Conservation (phyloP, 92 coral and sea anemone species). For the Zoanthus sansibaricus region DNA sequence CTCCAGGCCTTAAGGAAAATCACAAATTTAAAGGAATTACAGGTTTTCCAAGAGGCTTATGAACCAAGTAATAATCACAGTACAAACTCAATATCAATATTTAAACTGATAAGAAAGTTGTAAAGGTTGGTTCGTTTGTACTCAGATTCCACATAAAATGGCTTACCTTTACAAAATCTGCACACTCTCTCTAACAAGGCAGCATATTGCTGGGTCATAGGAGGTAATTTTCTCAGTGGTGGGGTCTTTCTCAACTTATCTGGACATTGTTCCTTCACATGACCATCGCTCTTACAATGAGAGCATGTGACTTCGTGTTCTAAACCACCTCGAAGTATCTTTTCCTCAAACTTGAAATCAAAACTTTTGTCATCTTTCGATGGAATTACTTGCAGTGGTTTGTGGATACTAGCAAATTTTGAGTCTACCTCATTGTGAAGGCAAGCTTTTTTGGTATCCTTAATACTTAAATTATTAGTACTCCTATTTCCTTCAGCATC, state of each 20-base stretch:
- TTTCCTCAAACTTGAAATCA: constrained; percentile 54
- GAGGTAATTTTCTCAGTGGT: constrained; percentile 58
- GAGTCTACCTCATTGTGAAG: not conserved
- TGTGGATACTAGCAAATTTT: constrained; percentile 7
- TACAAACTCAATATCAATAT: too few relatives aligned
- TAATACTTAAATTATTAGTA: not conserved
- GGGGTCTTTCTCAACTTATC: constrained; percentile 64
- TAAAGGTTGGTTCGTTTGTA: not conserved
- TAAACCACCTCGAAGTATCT: constrained; percentile 62
- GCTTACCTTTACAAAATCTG: constrained; percentile 65
- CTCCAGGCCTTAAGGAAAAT: too few relatives aligned
- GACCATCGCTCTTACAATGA: constrained; percentile 81
- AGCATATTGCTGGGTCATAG: constrained; percentile 33
- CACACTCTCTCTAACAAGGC: constrained; percentile 64
- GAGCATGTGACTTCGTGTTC: constrained; percentile 72
- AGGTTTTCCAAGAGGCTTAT: too few relatives aligned
- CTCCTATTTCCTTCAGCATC: not conserved
- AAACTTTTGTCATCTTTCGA: not conserved
- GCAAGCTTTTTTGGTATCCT: not conserved
- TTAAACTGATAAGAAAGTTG: too few relatives aligned
- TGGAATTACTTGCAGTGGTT: constrained; percentile 9
- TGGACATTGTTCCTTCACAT: constrained; percentile 69
- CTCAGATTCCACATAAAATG: not conserved
- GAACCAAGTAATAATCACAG: too few relatives aligned
- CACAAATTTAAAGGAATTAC: too few relatives aligned